Conservation (phyloP, 2,797 vertebrate genomes). For the Antrozous pallidus region DNA sequence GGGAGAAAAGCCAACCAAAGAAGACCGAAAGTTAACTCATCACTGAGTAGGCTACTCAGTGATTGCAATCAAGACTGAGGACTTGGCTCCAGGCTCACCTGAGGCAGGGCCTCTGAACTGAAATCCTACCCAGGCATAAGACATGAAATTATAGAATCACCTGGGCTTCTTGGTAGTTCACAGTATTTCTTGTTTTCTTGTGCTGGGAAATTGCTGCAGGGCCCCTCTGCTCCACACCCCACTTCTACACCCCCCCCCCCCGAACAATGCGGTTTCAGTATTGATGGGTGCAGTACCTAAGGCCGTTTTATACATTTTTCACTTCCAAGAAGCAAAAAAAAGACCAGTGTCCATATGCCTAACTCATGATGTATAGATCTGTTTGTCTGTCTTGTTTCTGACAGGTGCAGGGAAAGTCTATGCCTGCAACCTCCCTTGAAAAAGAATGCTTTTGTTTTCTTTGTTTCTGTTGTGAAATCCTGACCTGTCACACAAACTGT, state of each 20-base stretch:
- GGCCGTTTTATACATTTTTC: constrained; percentile 16
- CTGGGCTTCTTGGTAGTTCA: not conserved
- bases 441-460: constrained; percentile 78
- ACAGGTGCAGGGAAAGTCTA: constrained; percentile 47
- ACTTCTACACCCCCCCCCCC: not conserved
- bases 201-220: not conserved
- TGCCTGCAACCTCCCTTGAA: constrained; percentile 44
- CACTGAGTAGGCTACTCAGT: not conserved
- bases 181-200: not conserved
- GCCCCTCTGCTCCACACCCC: not conserved
- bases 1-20: constrained; percentile 51
- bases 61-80: not conserved
- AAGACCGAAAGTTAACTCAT: not conserved
- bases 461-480: constrained; percentile 82
- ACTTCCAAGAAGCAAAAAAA: constrained; percentile 56
- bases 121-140: not conserved
- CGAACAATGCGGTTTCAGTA: not conserved
- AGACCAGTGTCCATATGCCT: constrained; percentile 4
- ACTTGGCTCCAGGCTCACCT: not conserved
- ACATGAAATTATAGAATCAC: not conserved
- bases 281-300: not conserved
- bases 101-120: not conserved
- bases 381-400: constrained; percentile 39
- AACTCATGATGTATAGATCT: constrained; percentile 35
- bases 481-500: constrained; percentile 83